Evolutionary conservation across 2,797 vertebrate genomes (phyloP).

Genomic region (Tadarida brasiliensis): DNA sequence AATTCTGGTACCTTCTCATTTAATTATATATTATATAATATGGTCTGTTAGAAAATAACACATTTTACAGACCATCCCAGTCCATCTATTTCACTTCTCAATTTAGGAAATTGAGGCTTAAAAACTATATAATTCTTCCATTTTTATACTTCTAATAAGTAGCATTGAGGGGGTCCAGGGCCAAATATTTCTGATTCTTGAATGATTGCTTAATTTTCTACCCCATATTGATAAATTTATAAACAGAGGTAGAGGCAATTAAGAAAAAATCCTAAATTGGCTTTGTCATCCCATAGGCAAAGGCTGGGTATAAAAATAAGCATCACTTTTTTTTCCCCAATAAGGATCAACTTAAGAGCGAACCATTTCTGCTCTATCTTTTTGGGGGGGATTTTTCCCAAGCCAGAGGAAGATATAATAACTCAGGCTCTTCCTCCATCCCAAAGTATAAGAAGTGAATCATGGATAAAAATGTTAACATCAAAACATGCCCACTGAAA

Average conservation of each 20-base stretch:
- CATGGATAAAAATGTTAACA: conserved; percentile 69
- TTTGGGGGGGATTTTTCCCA: background rate
- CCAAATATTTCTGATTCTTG: background rate
- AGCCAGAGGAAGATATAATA: conserved; percentile 47
- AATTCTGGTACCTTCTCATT: background rate
- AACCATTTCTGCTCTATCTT: background rate
- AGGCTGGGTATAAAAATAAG: conserved; percentile 46
- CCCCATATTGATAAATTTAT: background rate
- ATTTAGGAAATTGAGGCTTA: background rate
- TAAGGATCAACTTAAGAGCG: conserved; percentile 10
- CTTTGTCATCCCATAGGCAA: background rate
- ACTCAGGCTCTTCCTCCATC: background rate
- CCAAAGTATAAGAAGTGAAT: conserved; percentile 42
- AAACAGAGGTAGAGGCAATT: background rate
- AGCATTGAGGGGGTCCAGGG: background rate
- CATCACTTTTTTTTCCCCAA: background rate
- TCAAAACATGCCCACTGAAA: conserved; percentile 58
- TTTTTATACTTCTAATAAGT: background rate
- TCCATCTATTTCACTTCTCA: background rate
- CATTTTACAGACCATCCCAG: background rate
- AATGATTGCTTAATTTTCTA: background rate
- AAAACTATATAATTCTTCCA: background rate
- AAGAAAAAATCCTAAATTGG: background rate
- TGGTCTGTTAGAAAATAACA: background rate
- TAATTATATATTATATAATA: background rate